phyloP scores from a whole-genome alignment of 2,888 invertebrate genomes.

The Erebia ligea region DNA sequence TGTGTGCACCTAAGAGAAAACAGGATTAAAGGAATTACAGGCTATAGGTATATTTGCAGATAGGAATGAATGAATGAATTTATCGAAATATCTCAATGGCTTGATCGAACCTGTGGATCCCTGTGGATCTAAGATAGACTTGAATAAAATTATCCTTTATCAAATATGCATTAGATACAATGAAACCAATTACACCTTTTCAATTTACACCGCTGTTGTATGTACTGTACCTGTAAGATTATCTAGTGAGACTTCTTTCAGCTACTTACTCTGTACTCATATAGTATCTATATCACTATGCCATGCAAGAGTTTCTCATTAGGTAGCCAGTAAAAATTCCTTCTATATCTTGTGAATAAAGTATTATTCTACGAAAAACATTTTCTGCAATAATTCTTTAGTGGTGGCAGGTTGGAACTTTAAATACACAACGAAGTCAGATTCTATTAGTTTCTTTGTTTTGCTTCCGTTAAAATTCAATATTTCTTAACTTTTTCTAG shows the following conservation, averaged over 20 bases:
- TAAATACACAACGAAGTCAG: neutral
- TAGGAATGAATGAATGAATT: too few relatives aligned
- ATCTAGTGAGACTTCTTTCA: too few relatives aligned
- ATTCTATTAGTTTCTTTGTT: neutral
- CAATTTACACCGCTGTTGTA: too few relatives aligned
- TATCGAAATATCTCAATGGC: too few relatives aligned
- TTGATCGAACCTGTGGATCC: too few relatives aligned
- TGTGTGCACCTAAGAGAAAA: constrained; percentile 5
- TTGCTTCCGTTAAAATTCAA: neutral
- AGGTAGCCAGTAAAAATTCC: neutral
- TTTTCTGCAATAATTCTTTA: neutral
- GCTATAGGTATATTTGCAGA: neutral
- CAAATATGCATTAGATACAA: too few relatives aligned
- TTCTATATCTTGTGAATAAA: neutral
- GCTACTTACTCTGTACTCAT: too few relatives aligned
- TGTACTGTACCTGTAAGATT: too few relatives aligned
- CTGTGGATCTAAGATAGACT: too few relatives aligned
- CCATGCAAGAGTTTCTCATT: neutral
- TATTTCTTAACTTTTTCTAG: neutral
- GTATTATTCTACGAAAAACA: neutral
- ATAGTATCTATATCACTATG: too few relatives aligned
- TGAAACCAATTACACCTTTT: too few relatives aligned
- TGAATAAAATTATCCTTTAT: too few relatives aligned
- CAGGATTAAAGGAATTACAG: constrained; percentile 1
- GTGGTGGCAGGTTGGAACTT: neutral